Evolutionary conservation across 2,888 invertebrate species (phyloP).

Genomic region (Epinotia bilunana): DNA sequence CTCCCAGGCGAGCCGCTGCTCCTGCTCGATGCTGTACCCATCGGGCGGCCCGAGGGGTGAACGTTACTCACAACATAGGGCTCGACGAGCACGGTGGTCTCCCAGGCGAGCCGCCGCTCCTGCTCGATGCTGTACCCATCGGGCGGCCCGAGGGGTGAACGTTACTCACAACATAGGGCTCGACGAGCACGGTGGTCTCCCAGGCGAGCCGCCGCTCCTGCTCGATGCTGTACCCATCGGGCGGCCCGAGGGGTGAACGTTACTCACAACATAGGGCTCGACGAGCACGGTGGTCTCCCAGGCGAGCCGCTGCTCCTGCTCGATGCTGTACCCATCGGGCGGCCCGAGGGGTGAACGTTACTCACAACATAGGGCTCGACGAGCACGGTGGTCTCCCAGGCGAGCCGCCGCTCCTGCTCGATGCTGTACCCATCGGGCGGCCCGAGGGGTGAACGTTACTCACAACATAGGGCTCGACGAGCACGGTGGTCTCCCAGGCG

Average conservation of each 20-base stretch:
- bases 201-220: conserved; percentile 85
- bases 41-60: no score
- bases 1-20: conserved; percentile 89
- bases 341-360: conserved; percentile 6
- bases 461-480: conserved; percentile 98
- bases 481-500: conserved; percentile 97
- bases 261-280: conserved; percentile 94
- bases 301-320: no score
- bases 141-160: no score
- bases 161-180: conserved; percentile 93
- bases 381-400: conserved; percentile 98
- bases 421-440: no score
- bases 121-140: no score
- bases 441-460: conserved; percentile 50
- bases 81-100: conserved; percentile 99
- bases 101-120: conserved; percentile 87
- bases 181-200: conserved; percentile 99
- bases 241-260: no score
- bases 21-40: no score
- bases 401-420: no score
- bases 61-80: conserved; percentile 91
- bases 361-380: conserved; percentile 97
- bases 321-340: no score
- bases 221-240: no score
- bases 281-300: conserved; percentile 99